These are phyloP conservation scores for Acanthoscelides obtectus DNA, from an alignment of 2,888 invertebrate genomes.

Conservation along the genomic window DNA sequence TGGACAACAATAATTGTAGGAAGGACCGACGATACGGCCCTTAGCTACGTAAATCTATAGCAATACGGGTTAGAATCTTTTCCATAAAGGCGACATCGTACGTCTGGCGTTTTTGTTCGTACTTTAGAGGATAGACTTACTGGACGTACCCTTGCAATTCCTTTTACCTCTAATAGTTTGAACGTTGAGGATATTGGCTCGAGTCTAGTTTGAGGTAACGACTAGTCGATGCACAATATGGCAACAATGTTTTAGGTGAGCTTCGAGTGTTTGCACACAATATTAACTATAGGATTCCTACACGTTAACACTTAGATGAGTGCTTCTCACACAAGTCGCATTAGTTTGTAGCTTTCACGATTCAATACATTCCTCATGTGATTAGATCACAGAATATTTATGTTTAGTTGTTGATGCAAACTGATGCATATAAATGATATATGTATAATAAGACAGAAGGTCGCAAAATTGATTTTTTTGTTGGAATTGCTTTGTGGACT, in stretches of 20 bases:
- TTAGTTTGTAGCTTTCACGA: constrained; percentile 19
- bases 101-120: too few species aligned
- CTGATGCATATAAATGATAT: constrained; percentile 35
- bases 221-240: constrained; percentile 2
- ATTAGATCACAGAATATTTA: constrained; percentile 30
- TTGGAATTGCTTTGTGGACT: too few species aligned
- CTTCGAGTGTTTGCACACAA: constrained; percentile 6
- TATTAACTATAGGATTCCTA: constrained; percentile 1
- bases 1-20: too few species aligned
- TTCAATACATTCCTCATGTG: constrained; percentile 37
- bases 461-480: too few species aligned
- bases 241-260: not conserved
- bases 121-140: too few species aligned
- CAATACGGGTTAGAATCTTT: too few species aligned
- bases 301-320: constrained; percentile 5
- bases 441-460: constrained; percentile 23
- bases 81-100: too few species aligned
- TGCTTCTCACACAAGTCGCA: constrained; percentile 8
- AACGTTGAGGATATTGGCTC: not conserved
- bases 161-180: not conserved
- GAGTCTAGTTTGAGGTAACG: not conserved
- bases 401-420: constrained; percentile 35
- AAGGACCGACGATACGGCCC: too few species aligned
- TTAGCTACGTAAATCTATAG: too few species aligned
- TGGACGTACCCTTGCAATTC: too few species aligned